phyloP scores from a whole-genome alignment of 2,797 vertebrate species.

The Phylloscopus collybita region DNA sequence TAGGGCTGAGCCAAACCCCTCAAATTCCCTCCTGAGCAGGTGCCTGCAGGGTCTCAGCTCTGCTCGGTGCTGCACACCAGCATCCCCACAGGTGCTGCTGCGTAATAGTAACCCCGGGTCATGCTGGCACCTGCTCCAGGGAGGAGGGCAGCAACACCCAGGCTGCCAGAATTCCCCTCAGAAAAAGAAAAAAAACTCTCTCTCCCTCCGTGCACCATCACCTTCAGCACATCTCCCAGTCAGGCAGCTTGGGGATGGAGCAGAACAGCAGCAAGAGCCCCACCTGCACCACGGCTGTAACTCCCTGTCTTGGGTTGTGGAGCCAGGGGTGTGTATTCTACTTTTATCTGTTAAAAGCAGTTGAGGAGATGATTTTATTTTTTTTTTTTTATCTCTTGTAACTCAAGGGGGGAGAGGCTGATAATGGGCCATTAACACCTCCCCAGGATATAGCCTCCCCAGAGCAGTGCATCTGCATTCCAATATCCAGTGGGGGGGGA shows the following conservation, averaged over 20 bases:
- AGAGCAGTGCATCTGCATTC: too few relatives aligned
- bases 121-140: not conserved
- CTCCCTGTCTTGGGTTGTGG: not conserved
- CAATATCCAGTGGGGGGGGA: too few relatives aligned
- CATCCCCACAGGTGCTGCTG: not conserved
- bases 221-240: rapidly evolving
- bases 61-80: not conserved
- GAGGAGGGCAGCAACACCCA: not conserved
- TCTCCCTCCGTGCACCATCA: rapidly evolving
- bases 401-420: too few relatives aligned
- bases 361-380: too few relatives aligned
- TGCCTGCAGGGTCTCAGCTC: not conserved
- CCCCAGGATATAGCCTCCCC: too few relatives aligned
- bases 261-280: not conserved
- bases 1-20: not conserved
- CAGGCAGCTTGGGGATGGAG: not conserved
- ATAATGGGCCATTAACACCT: too few relatives aligned
- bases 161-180: too few relatives aligned
- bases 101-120: rapidly evolving
- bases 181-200: not conserved
- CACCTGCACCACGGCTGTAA: not conserved
- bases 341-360: too few relatives aligned
- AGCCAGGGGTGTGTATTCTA: too few relatives aligned
- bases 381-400: too few relatives aligned
- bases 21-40: not conserved